Evolutionary conservation across 2,113 vertebrate species (phyloP).

Genomic region (Phyllostomus discolor): DNA sequence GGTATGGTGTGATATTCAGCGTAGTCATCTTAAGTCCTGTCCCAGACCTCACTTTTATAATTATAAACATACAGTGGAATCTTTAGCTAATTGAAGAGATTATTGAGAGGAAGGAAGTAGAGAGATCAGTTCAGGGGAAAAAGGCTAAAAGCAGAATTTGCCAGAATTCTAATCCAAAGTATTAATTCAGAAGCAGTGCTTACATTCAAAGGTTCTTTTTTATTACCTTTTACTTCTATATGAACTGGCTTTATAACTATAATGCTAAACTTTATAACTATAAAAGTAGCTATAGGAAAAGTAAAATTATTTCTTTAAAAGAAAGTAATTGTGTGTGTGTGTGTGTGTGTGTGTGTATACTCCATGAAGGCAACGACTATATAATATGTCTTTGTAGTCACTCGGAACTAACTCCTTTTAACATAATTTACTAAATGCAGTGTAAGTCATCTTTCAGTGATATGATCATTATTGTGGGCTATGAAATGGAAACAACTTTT

Average conservation of each 20-base stretch:
- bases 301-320: not conserved
- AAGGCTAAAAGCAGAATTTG: not conserved
- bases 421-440: not conserved
- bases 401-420: not conserved
- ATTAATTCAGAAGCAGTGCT: not conserved
- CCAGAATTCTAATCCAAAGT: not conserved
- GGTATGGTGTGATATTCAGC: conserved; percentile 76
- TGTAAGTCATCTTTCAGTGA: not conserved
- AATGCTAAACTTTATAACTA: not conserved
- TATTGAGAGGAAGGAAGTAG: not conserved
- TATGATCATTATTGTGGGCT: not conserved
- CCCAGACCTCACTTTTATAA: not conserved
- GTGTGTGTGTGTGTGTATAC: not conserved
- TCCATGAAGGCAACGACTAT: not conserved
- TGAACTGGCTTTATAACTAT: not conserved
- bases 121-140: not conserved
- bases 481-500: not conserved
- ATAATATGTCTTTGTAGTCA: not conserved
- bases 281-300: not conserved
- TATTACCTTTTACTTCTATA: not conserved
- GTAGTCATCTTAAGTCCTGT: not conserved
- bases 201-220: not conserved
- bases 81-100: not conserved
- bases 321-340: not conserved
- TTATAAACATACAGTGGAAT: not conserved